phyloP scores from a whole-genome alignment of 1,140 invertebrate species.

The Pseudoatta argentina region DNA sequence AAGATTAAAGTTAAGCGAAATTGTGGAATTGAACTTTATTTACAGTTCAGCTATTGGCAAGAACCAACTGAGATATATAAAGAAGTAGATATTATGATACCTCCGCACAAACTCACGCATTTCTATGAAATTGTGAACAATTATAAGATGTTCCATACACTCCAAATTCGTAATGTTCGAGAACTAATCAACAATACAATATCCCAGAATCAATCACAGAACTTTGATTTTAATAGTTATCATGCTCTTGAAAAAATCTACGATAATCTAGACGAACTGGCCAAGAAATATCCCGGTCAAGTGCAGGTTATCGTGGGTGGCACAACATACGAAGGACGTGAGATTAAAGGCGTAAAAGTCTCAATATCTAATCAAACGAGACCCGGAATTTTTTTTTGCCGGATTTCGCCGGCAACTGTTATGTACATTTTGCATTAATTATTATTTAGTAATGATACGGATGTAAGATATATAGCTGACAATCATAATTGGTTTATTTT shows the following conservation, averaged over 20 bases:
- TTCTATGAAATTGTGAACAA: too few relatives aligned
- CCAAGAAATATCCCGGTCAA: neutral
- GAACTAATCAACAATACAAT: too few relatives aligned
- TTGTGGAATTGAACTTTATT: too few relatives aligned
- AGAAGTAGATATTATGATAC: too few relatives aligned
- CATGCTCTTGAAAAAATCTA: neutral
- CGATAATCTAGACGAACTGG: neutral
- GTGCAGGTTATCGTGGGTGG: neutral
- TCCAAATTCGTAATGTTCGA: too few relatives aligned
- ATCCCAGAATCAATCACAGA: too few relatives aligned
- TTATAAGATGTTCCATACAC: too few relatives aligned
- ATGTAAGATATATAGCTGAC: neutral
- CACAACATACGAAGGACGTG: neutral
- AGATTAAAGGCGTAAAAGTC: neutral
- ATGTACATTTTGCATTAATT: slow-evolving; percentile 90
- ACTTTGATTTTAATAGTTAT: neutral
- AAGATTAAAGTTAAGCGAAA: too few relatives aligned
- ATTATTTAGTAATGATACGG: slow-evolving; percentile 73
- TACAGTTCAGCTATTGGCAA: too few relatives aligned
- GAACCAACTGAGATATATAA: too few relatives aligned
- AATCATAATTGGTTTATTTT: slow-evolving; percentile 85
- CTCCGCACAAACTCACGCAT: too few relatives aligned
- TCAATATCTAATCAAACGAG: neutral
- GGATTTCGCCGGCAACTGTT: slow-evolving; percentile 91
- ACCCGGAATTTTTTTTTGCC: neutral